Evolutionary conservation across 2,113 vertebrate species (phyloP).

Genomic region (Mastomys coucha): DNA sequence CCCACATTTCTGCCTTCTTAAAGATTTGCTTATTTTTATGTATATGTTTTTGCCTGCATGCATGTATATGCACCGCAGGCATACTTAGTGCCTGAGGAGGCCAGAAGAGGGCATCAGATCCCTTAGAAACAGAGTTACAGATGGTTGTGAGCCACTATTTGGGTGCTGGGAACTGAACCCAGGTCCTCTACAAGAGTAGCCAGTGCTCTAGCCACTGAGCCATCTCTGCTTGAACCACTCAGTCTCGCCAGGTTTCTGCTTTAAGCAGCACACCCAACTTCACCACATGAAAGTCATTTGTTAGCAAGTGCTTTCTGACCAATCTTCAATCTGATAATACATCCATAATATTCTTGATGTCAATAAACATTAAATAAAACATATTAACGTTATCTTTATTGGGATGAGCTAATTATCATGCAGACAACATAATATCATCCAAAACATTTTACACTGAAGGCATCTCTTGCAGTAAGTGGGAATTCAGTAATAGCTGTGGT

Average conservation of each 20-base stretch:
- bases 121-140: not conserved
- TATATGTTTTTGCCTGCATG: not conserved
- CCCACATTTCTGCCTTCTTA: not conserved
- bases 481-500: not conserved
- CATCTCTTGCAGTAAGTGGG: not conserved
- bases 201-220: not conserved
- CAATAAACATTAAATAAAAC: not conserved
- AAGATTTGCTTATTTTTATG: not conserved
- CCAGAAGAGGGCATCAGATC: not conserved
- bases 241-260: not conserved
- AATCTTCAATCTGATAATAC: not conserved
- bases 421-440: not conserved
- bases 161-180: not conserved
- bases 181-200: not conserved
- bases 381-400: conserved; percentile 14
- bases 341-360: not conserved
- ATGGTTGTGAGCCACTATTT: not conserved
- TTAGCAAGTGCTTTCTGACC: not conserved
- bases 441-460: not conserved
- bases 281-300: not conserved
- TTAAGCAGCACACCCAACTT: not conserved
- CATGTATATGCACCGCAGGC: not conserved
- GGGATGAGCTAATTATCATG: not conserved
- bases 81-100: not conserved
- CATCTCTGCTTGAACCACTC: not conserved